Percentiles rank a stretch among this genome's conserved stretches.
phyloP scores from a whole-genome alignment of 2,797 vertebrate species.

The Spinus olivaceus region DNA sequence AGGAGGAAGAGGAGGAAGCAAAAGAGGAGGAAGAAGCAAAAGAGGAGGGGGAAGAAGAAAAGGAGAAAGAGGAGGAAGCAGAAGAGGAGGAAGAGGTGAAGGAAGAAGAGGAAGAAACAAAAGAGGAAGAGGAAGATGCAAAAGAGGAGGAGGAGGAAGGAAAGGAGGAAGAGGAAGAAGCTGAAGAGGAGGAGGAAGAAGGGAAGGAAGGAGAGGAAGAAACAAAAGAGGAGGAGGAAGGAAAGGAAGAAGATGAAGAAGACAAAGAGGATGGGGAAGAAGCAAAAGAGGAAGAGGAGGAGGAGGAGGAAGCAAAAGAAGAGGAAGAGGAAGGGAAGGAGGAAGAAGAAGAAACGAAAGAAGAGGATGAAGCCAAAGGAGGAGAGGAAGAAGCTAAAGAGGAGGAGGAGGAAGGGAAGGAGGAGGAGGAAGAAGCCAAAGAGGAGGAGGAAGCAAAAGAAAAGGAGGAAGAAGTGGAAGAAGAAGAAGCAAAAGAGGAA shows the following conservation, averaged over 20 bases:
- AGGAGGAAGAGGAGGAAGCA: fast-evolving
- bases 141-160: background rate
- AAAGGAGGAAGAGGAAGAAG: background rate
- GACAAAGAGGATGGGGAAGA: background rate
- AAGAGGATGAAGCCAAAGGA: background rate
- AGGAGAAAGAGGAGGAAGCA: background rate
- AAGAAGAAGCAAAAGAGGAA: background rate
- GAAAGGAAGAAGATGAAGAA: fast-evolving
- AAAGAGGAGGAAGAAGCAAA: background rate
- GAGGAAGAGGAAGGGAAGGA: fast-evolving
- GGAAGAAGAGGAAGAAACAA: fast-evolving
- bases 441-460: background rate
- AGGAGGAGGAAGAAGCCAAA: background rate
- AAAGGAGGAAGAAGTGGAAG: background rate
- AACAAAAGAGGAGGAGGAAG: fast-evolving
- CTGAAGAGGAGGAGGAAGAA: fast-evolving
- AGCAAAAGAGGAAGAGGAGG: fast-evolving
- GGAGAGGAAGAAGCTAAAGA: fast-evolving
- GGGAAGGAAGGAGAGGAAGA: background rate
- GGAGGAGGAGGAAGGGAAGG: background rate
- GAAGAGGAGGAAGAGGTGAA: background rate
- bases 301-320: no score
- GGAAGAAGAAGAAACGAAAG: background rate
- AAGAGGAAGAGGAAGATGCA: background rate
- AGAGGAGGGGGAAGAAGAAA: fast-evolving